Evolutionary conservation across 2,113 vertebrate genomes (phyloP).

Genomic region (Ovis aries): ARS-UI_Ramb_v3.0 NC_056062.1:451001-451500

Average conservation of each 20-base stretch:
- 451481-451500: neutral
- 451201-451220: neutral
- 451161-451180: neutral
- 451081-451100: neutral
- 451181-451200: too few species aligned
- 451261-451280: neutral
- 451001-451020: too few species aligned
- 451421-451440: neutral
- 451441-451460: neutral
- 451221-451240: neutral
- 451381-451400: neutral
- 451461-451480: neutral
- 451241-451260: neutral
- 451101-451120: neutral
- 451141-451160: neutral
- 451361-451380: neutral
- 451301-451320: neutral
- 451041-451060: too few species aligned
- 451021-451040: too few species aligned
- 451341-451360: neutral
- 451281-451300: neutral
- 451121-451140: neutral
- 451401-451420: rapidly evolving
- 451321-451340: neutral
- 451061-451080: neutral